Conservation (phyloP, 2,113 vertebrate species). For the Elephas maximus region DNA sequence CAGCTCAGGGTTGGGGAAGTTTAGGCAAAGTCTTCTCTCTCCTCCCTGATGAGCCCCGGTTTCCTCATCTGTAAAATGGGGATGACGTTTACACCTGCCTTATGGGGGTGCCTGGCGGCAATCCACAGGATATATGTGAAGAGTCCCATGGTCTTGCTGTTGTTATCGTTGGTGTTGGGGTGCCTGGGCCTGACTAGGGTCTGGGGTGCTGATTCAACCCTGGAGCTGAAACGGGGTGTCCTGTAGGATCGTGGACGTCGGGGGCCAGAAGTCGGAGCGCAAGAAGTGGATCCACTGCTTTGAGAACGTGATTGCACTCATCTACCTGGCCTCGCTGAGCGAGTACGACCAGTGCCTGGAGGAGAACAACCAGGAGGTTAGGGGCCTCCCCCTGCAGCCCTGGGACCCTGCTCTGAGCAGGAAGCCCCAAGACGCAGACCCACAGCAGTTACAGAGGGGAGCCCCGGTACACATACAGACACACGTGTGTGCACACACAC, state of each 20-base stretch:
- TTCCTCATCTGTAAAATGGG: not conserved
- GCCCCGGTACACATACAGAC: not conserved
- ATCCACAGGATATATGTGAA: not conserved
- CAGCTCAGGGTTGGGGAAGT: not conserved
- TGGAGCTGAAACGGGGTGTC: not conserved
- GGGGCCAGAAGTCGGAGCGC: conserved; percentile 95
- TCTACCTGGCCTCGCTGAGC: conserved; percentile 95
- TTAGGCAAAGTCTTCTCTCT: not conserved
- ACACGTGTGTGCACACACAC: too few relatives aligned
- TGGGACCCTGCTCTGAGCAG: not conserved
- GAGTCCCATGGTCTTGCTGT: not conserved
- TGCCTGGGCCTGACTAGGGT: accelerated
- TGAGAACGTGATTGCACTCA: conserved; percentile 94
- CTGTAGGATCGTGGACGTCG: conserved; percentile 94
- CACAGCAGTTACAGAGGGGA: not conserved
- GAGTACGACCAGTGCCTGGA: conserved; percentile 95
- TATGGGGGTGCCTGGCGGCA: not conserved
- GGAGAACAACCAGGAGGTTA: conserved; percentile 92
- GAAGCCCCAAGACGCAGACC: not conserved
- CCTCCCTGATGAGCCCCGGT: not conserved
- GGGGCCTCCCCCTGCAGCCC: conserved; percentile 21
- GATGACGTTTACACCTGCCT: not conserved
- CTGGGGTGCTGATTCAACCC: not conserved
- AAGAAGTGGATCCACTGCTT: conserved; percentile 97
- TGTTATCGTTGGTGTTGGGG: accelerated